These are phyloP conservation scores for Psococerastis gibbosa DNA, from an alignment of 2,888 invertebrate species.

Conservation along the genomic window DNA sequence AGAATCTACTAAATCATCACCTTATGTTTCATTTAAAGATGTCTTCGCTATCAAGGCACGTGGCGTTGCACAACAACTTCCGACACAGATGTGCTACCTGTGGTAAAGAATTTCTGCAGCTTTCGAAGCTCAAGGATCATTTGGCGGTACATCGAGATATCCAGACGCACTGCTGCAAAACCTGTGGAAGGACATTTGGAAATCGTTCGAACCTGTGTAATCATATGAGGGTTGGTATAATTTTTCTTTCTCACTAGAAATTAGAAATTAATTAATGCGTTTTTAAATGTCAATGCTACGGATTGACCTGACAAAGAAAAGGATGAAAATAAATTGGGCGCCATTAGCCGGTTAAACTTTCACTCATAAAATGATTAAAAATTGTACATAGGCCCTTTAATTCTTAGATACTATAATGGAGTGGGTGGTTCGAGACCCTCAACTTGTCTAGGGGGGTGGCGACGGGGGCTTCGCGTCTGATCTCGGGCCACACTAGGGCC, in stretches of 20 bases:
- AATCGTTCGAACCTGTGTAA: neutral
- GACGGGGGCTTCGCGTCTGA: too few species aligned
- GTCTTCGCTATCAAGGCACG: neutral
- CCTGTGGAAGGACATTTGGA: neutral
- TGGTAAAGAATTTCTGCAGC: neutral
- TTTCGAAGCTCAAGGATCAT: neutral
- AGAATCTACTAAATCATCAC: too few species aligned
- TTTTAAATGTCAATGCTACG: too few species aligned
- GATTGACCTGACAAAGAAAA: too few species aligned
- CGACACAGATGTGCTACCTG: constrained; percentile 1
- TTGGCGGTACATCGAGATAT: neutral
- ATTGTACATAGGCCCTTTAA: neutral
- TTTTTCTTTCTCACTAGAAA: too few species aligned
- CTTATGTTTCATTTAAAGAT: too few species aligned
- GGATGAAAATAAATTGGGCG: too few species aligned
- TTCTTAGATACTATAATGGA: neutral
- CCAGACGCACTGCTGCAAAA: neutral
- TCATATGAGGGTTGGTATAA: neutral
- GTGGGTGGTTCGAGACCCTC: too few species aligned
- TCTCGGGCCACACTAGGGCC: too few species aligned
- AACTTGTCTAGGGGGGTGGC: too few species aligned
- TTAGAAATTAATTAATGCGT: neutral
- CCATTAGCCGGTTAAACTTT: too few species aligned
- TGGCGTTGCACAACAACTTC: neutral
- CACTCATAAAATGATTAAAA: too few species aligned